Evolutionary conservation across 2,888 invertebrate species (phyloP).

Genomic region (Machimus atricapillus): DNA sequence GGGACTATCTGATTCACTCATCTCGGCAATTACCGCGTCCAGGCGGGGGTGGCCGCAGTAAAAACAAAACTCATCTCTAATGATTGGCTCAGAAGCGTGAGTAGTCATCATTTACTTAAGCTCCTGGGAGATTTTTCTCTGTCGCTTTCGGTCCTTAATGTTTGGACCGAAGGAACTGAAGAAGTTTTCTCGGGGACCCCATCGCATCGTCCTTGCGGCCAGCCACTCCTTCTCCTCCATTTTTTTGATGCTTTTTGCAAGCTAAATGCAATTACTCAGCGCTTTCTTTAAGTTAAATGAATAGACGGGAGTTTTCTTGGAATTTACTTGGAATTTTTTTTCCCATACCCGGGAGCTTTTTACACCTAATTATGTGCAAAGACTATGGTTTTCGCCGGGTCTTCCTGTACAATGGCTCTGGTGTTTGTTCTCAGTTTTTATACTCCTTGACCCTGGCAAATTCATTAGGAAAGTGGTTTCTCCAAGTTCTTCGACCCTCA

Average conservation of each 20-base stretch:
- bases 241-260: not conserved
- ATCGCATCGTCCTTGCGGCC: not conserved
- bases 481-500: not conserved
- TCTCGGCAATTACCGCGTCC: constrained; percentile 7
- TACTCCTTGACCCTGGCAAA: constrained; percentile 26
- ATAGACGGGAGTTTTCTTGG: constrained; percentile 24
- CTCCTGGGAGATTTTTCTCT: constrained; percentile 19
- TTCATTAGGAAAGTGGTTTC: constrained; percentile 39
- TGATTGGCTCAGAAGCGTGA: constrained; percentile 34
- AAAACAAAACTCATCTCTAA: constrained; percentile 35
- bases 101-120: constrained; percentile 36
- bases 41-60: not conserved
- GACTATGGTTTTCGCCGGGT: constrained; percentile 20
- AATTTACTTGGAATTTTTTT: constrained; percentile 29
- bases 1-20: constrained; percentile 15
- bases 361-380: constrained; percentile 38
- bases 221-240: not conserved
- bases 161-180: not conserved
- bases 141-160: constrained; percentile 8
- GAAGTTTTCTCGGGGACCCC: not conserved
- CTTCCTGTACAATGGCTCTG: not conserved
- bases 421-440: constrained; percentile 27
- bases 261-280: constrained; percentile 41
- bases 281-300: constrained; percentile 40
- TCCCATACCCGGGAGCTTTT: constrained; percentile 3